Base-by-base conservation (phyloP, 1,140 invertebrate species). In the Brachionus asplanchnoidis region DNA sequence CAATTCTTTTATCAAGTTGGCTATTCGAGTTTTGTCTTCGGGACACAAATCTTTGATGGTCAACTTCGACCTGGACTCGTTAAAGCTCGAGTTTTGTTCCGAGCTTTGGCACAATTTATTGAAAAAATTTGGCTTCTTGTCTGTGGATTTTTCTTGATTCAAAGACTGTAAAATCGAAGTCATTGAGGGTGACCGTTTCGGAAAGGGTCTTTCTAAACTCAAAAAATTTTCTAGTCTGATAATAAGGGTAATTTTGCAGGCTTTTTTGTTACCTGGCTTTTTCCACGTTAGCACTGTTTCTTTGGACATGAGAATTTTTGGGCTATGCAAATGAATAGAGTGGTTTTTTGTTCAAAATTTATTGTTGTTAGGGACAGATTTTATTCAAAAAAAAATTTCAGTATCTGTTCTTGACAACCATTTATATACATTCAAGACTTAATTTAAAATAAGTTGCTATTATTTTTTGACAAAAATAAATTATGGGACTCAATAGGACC, bases 1-100 rank as follows among this genome's bases (percentile, higher is more conserved):
- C 12, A 88, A 85, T 85, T 88, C 87, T 68, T 86, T 87, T 17
- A 88, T 87, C 5, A 88, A 86, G 77, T 87, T 87, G 8, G 87
- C 87, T 7, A 88, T 86, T 42, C 87, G 73, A 28, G 85, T 85
- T 65, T 87, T 87, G 75, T 88, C 87, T 65, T 87, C 87, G n/a
- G 85, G 83, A 85, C 87, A 87, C n/a, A 88, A 79, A 36, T 88
- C 87, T 79, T 86, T 87, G 36, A 87, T 73, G 23, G 86, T 86
- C 2, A 85, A 20, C 40, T 80, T 82, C 12, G 53, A 65, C n/a
- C 60, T 40, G 9, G 36, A 17, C 32, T 42, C 79, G 20, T 60
- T 82, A 3, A 23, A 14, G 20, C 50, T 80, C 36, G 32, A 65
- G 20, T 68, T 68, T 28, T 20, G 50, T 11, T 80, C 42, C 1